Evolutionary conservation across 2,797 vertebrate species (phyloP).

Genomic region (Amniataba percoides): DNA sequence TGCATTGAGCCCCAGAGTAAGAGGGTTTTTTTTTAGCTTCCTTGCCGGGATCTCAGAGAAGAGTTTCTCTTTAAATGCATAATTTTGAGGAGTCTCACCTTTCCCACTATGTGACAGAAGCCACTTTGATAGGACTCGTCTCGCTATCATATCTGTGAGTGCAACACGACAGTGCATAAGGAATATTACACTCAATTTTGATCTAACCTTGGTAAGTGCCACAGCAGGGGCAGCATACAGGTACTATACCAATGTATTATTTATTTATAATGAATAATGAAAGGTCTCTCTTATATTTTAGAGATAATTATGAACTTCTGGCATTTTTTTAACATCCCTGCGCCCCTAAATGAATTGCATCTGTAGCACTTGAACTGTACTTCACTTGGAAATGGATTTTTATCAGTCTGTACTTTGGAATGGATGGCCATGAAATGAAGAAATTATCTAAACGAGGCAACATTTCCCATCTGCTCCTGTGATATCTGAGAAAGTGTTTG

Average conservation of each 20-base stretch:
- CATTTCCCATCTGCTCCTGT: slow-evolving; percentile 67
- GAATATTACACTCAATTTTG: background rate
- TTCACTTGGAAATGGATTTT: slow-evolving; percentile 35
- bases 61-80: too few relatives aligned
- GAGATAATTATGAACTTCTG: slow-evolving; percentile 10
- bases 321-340: background rate
- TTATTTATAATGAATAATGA: background rate
- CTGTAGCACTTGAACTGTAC: slow-evolving; percentile 19
- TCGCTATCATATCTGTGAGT: background rate
- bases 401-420: slow-evolving; percentile 42
- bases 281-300: slow-evolving; percentile 3
- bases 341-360: slow-evolving; percentile 27
- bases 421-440: slow-evolving; percentile 62
- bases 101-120: background rate
- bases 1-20: too few relatives aligned
- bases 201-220: background rate
- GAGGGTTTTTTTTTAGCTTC: too few relatives aligned
- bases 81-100: background rate
- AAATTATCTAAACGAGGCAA: slow-evolving; percentile 54
- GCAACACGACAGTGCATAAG: background rate
- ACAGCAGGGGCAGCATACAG: background rate
- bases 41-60: background rate
- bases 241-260: background rate
- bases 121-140: background rate
- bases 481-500: slow-evolving; percentile 41